Evolutionary conservation across 1,140 invertebrate species (phyloP).

Genomic region (Zaprionus lachaisei): DNA sequence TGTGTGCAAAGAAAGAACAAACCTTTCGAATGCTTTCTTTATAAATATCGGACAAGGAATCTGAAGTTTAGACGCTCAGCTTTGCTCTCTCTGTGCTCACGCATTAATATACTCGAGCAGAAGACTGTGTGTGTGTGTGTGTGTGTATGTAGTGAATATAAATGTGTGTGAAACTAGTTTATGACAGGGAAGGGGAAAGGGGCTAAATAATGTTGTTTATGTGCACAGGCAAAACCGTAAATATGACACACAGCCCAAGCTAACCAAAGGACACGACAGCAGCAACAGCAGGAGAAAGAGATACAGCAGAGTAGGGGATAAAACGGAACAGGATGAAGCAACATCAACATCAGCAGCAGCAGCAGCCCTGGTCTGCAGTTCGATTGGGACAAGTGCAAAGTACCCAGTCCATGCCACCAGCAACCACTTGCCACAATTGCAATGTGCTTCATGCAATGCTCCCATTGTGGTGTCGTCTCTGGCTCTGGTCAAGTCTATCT

Average conservation of each 20-base stretch:
- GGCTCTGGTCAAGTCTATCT: conserved; percentile 64
- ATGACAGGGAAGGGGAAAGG: conserved; percentile 54
- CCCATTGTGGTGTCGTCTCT: conserved; percentile 54
- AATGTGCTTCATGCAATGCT: conserved; percentile 47
- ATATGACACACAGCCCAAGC: conserved; percentile 66
- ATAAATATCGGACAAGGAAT: conserved; percentile 15
- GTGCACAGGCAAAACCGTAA: conserved; percentile 70
- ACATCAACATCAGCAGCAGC: too few species aligned
- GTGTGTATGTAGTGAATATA: conserved; percentile 33
- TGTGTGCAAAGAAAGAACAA: conserved; percentile 42
- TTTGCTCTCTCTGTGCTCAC: conserved; percentile 56
- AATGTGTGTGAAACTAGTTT: conserved; percentile 82
- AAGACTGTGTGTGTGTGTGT: conserved; percentile 17
- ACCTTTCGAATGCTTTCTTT: conserved; percentile 57
- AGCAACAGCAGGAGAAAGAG: neutral
- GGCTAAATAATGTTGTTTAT: conserved; percentile 83
- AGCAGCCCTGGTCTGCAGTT: conserved; percentile 1
- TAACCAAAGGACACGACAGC: conserved; percentile 14
- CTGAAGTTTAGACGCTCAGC: conserved; percentile 38
- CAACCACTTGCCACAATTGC: conserved; percentile 48
- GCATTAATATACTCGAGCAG: conserved; percentile 71
- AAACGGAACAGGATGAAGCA: conserved; percentile 1
- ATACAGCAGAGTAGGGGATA: neutral
- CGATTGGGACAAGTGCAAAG: conserved; percentile 48
- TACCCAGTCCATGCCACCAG: conserved; percentile 25